A percentile compares a stretch with the other conserved stretches of the same genome.
These are phyloP conservation scores for Sclerurus mexicanus DNA, from an alignment of 2,113 vertebrate species.

Conservation along the genomic window DNA sequence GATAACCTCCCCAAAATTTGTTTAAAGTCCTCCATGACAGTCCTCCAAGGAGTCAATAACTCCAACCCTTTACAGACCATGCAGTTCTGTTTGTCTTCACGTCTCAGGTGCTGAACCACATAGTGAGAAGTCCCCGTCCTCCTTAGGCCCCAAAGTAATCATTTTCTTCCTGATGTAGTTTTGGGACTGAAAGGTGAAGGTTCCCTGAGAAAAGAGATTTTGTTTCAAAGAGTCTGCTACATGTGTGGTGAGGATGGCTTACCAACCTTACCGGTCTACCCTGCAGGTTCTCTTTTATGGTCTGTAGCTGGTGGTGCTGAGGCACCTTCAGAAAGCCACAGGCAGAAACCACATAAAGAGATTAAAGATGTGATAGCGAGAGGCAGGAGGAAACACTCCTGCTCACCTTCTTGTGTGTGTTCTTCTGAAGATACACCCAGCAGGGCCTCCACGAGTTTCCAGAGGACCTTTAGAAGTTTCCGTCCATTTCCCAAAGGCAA, in stretches of 20 bases:
- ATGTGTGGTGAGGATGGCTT: neutral
- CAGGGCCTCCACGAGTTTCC: neutral
- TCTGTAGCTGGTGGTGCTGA: neutral
- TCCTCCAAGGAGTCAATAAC: neutral
- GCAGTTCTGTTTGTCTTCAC: neutral
- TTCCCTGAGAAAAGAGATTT: neutral
- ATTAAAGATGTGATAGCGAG: neutral
- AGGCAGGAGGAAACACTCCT: neutral
- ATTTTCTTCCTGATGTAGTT: neutral
- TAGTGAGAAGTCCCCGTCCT: neutral
- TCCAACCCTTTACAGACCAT: neutral
- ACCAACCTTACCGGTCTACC: neutral
- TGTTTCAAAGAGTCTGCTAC: neutral
- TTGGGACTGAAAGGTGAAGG: neutral
- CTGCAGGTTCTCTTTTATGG: neutral
- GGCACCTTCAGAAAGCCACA: neutral
- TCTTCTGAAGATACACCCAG: neutral
- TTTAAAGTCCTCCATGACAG: neutral
- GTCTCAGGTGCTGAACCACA: rapidly evolving
- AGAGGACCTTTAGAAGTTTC: neutral
- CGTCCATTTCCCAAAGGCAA: neutral
- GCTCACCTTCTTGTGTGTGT: neutral
- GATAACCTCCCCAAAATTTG: neutral
- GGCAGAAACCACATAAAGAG: neutral
- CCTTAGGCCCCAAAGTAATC: neutral